Percentiles rank a stretch among this genome's conserved stretches.
Conservation (phyloP, 2,797 vertebrate species). For the Oreortyx pictus region DNA sequence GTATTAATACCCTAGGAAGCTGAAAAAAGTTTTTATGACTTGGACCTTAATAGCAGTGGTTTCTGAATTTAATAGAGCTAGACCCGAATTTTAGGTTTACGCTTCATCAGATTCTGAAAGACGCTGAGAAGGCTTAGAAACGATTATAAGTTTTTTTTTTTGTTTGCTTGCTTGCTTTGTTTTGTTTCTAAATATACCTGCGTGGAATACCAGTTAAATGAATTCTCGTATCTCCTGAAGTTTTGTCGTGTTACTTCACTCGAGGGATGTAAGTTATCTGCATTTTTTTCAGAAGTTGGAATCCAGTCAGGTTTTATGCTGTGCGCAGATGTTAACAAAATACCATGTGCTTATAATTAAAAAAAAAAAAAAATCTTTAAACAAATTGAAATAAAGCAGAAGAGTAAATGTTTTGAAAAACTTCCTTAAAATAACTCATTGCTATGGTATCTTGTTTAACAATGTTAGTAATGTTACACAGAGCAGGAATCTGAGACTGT, state of each 20-base stretch:
- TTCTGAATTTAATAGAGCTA: conserved; percentile 74
- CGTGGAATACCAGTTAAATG: conserved; percentile 31
- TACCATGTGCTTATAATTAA: conserved; percentile 82
- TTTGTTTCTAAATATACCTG: not conserved
- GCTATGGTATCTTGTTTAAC: conserved; percentile 79
- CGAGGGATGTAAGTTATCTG: conserved; percentile 57
- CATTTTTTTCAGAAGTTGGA: conserved; percentile 69
- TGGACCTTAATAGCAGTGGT: conserved; percentile 72
- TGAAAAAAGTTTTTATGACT: conserved; percentile 71
- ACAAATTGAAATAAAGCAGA: conserved; percentile 86
- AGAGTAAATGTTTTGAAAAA: conserved; percentile 87
- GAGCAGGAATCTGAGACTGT: conserved; percentile 69
- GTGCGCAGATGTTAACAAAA: conserved; percentile 75
- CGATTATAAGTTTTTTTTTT: not conserved
- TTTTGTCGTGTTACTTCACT: conserved; percentile 44
- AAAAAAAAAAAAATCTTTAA: conserved; percentile 76
- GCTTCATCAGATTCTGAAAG: conserved; percentile 60
- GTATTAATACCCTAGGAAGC: conserved; percentile 43
- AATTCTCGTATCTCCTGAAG: not conserved
- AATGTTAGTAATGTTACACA: conserved; percentile 77
- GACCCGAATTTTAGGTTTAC: conserved; percentile 58
- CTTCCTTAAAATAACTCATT: conserved; percentile 84
- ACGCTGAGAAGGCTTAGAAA: not conserved
- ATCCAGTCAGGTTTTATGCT: conserved; percentile 62
- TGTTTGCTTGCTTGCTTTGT: not conserved